Evolutionary conservation across 2,888 invertebrate species (phyloP).

Genomic region (Drosophila leonis): DNA sequence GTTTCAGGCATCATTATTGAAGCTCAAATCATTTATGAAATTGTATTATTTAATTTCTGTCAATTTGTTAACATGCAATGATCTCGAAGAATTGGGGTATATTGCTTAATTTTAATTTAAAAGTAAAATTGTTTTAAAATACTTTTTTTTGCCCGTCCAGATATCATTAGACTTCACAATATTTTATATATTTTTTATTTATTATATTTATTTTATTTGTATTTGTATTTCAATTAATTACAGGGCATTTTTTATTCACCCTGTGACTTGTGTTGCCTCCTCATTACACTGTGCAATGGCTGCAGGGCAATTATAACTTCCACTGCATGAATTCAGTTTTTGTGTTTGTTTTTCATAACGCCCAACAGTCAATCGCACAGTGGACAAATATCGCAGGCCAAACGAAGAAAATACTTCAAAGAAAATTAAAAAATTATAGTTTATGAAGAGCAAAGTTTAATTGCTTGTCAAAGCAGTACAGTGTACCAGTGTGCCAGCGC

Average conservation of each 20-base stretch:
- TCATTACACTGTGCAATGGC: neutral
- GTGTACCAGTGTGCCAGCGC: neutral
- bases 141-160: neutral
- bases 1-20: neutral
- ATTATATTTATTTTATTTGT: neutral
- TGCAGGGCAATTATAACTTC: conserved; percentile 50
- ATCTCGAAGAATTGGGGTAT: neutral
- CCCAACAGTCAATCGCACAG: conserved; percentile 16
- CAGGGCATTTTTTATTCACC: conserved; percentile 1
- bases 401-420: neutral
- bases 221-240: neutral
- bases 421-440: conserved; percentile 7
- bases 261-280: neutral
- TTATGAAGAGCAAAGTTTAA: neutral
- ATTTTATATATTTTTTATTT: neutral
- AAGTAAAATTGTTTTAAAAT: neutral
- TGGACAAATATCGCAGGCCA: neutral
- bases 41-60: neutral
- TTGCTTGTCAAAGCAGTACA: neutral
- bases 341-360: conserved; percentile 35
- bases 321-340: conserved; percentile 39
- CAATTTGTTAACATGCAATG: neutral
- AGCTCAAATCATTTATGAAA: conserved; percentile 9
- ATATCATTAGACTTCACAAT: no score
- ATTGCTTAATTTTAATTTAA: neutral